These are phyloP conservation scores for Hydrotaea diabolus DNA, from an alignment of 2,888 invertebrate genomes.

Conservation along the genomic window DNA sequence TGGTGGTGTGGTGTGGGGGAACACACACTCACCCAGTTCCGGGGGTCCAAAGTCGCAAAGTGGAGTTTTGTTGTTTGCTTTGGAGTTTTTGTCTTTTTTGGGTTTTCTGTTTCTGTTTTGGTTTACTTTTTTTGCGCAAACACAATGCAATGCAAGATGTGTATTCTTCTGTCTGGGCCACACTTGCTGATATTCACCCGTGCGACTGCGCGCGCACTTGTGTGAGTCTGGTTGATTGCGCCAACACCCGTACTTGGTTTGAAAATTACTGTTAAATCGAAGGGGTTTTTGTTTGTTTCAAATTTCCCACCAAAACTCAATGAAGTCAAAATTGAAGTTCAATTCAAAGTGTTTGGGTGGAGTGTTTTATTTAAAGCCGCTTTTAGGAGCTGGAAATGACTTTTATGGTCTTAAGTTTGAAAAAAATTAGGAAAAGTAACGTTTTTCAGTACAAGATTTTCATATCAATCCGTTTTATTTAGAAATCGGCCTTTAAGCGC, in stretches of 20 bases:
- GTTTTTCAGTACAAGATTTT: too few species aligned
- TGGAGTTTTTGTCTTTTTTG: too few species aligned
- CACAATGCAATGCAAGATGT: background rate
- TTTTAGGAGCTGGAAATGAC: too few species aligned
- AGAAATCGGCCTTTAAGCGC: too few species aligned
- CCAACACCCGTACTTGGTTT: background rate
- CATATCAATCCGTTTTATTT: too few species aligned
- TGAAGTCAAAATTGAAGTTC: background rate
- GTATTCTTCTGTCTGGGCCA: background rate
- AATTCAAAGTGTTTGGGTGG: background rate
- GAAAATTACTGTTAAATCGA: slow-evolving; percentile 8
- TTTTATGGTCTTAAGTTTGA: too few species aligned
- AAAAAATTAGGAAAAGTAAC: too few species aligned
- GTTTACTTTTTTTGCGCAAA: background rate
- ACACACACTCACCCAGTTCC: background rate
- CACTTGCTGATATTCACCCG: background rate
- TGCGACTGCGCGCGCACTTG: too few species aligned
- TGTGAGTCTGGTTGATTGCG: too few species aligned
- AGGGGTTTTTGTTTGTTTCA: background rate
- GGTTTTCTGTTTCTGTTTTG: background rate
- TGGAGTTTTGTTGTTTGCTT: background rate
- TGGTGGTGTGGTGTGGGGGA: background rate
- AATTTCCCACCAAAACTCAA: background rate
- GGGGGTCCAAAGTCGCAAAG: slow-evolving; percentile 21
- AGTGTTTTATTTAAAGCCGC: too few species aligned